Evolutionary conservation across 2,888 invertebrate species (phyloP), one percentile per base, ranked within the genome.

Genomic region (Lissonota sp.): DNA sequence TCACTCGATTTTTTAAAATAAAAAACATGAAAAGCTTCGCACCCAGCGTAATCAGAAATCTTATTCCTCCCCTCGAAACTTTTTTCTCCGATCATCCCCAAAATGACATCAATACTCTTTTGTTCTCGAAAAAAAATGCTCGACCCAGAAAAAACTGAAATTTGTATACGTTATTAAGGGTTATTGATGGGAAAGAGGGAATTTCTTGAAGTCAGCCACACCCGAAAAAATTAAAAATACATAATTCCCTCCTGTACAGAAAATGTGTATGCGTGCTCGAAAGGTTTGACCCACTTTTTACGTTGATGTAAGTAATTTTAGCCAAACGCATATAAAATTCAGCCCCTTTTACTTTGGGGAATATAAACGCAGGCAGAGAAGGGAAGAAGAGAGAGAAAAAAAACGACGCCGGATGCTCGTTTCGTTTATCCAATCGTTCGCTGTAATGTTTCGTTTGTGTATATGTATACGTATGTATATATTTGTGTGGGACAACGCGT

Each of bases 201-300:
- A 7, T 40, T 40, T n/a, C 51, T 12, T 14, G 51, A 51, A 4
- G n/a, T 4, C 26, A 12, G 55, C 55, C 55, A 64, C 73, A 46
- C 73, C 73, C 63, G 46, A 16, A 46, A 73, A 57, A 64, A 46
- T 53, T 72, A n/a, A 39, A 73, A 64, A 64, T 55, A 55, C 63
- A 63, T 63, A 64, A 26, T 26, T 26, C 3, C 26, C 26, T 26
- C 26, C 1, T 26, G 26, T 26, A 26, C 26, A 26, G 26, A 26
- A n/a, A 26, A 72, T 16, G 63, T 37, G 46, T 44, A 16, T 64
- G 70, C 79, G 66, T 71, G 70, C 53, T 66, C 57, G 40, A 58
- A 69, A 77, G n/a, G 71, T 51, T 80, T 72, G 80, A 80, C 76
- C 80, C 76, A 76, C 51, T 63, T 72, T 58, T 55, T 66, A n/a